phyloP scores from a whole-genome alignment of 2,113 vertebrate species.

The Pseudolaguvia tuberculata region DNA sequence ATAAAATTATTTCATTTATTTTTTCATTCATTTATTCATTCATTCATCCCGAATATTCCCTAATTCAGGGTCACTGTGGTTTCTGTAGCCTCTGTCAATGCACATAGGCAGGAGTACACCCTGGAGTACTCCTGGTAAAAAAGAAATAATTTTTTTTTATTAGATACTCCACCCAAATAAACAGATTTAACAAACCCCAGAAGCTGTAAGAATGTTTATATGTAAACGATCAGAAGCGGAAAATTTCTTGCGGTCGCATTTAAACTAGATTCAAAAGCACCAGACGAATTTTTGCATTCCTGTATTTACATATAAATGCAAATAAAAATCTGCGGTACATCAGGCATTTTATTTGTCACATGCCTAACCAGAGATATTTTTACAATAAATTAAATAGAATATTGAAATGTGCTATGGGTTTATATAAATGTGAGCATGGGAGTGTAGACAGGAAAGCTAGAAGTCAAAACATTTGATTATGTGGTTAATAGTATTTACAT shows the following conservation, averaged over 20 bases:
- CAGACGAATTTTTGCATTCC: background rate
- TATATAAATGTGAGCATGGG: background rate
- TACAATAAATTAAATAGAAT: background rate
- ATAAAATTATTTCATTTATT: no score
- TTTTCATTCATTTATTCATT: no score
- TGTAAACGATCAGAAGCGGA: background rate
- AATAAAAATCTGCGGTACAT: background rate
- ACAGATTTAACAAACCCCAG: background rate
- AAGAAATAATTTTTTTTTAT: no score
- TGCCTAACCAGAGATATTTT: background rate
- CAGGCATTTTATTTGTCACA: no score
- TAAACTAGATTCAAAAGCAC: background rate
- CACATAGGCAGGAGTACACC: no score
- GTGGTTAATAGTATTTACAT: background rate
- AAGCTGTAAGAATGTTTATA: background rate
- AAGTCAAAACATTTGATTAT: background rate
- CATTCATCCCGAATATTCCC: no score
- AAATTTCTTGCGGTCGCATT: background rate
- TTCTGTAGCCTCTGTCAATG: no score
- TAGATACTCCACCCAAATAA: background rate
- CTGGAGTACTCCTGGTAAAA: no score
- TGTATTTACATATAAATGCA: background rate
- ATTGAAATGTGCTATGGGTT: background rate
- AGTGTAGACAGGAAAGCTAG: background rate
- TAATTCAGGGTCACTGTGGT: no score